These are phyloP conservation scores for Protobothrops mucrosquamatus DNA, from an alignment of 2,113 vertebrate genomes.

Conservation along the genomic window DNA sequence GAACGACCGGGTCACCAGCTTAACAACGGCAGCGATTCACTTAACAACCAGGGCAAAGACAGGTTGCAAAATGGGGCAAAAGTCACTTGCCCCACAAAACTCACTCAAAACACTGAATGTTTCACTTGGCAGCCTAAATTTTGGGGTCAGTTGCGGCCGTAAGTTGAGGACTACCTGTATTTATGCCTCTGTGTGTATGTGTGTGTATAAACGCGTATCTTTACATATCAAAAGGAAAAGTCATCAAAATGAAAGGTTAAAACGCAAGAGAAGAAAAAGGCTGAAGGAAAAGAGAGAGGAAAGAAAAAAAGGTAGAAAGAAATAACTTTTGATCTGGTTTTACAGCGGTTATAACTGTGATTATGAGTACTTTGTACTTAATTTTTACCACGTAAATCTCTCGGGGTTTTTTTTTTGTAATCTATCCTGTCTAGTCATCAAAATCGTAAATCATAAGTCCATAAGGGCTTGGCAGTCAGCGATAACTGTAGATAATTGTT, in stretches of 20 bases:
- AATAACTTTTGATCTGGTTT: not conserved
- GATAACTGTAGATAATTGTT: not conserved
- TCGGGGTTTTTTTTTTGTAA: not conserved
- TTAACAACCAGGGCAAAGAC: too few species aligned
- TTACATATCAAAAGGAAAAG: not conserved
- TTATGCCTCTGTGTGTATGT: rapidly evolving
- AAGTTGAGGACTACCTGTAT: too few species aligned
- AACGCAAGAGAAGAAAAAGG: not conserved
- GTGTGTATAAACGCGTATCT: not conserved
- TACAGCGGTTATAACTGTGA: not conserved
- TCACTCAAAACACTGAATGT: too few species aligned
- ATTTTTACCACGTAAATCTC: not conserved
- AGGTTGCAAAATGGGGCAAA: too few species aligned
- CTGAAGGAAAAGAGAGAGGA: not conserved
- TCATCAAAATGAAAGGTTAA: not conserved
- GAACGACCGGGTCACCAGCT: too few species aligned
- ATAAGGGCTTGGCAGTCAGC: not conserved
- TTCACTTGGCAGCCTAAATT: too few species aligned
- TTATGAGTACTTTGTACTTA: not conserved
- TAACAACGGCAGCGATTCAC: too few species aligned
- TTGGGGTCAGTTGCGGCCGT: too few species aligned
- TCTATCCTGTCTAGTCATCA: not conserved
- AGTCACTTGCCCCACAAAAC: too few species aligned
- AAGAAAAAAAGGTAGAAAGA: not conserved
- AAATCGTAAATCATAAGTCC: not conserved